Conservation (phyloP, 2,888 invertebrate genomes). For the Hypercompe scribonia region DNA sequence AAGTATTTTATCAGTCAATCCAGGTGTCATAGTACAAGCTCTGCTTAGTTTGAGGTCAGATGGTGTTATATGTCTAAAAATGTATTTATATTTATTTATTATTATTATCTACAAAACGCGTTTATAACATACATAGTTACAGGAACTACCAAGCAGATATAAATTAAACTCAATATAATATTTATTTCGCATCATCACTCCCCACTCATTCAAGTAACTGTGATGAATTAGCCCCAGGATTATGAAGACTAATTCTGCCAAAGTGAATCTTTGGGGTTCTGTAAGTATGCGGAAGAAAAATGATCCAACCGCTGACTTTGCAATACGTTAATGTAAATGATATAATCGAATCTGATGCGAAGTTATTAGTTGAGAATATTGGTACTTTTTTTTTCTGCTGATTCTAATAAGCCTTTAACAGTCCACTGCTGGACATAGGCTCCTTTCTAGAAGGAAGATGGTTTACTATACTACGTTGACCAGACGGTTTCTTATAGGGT, state of each 20-base stretch:
- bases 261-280: constrained; percentile 78
- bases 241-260: constrained; percentile 70
- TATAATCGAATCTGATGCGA: constrained; percentile 76
- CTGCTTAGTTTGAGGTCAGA: too few relatives aligned
- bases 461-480: too few relatives aligned
- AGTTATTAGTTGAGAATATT: constrained; percentile 46
- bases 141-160: not conserved
- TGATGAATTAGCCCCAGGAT: constrained; percentile 77
- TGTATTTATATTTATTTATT: too few relatives aligned
- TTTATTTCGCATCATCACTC: constrained; percentile 69
- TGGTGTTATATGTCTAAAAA: too few relatives aligned
- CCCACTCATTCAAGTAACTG: constrained; percentile 54
- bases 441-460: too few relatives aligned
- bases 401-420: too few relatives aligned
- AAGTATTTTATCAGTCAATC: too few relatives aligned
- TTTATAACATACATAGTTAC: not conserved
- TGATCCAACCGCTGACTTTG: constrained; percentile 72
- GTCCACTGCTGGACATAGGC: too few relatives aligned
- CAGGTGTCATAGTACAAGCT: too few relatives aligned
- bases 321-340: constrained; percentile 71
- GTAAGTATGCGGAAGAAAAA: constrained; percentile 75
- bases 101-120: not conserved
- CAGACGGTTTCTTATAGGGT: too few relatives aligned
- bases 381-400: constrained; percentile 7
- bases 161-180: constrained; percentile 31